These are phyloP conservation scores for Cylloceria caligata DNA, from an alignment of 2,888 invertebrate species.

Conservation along the genomic window DNA sequence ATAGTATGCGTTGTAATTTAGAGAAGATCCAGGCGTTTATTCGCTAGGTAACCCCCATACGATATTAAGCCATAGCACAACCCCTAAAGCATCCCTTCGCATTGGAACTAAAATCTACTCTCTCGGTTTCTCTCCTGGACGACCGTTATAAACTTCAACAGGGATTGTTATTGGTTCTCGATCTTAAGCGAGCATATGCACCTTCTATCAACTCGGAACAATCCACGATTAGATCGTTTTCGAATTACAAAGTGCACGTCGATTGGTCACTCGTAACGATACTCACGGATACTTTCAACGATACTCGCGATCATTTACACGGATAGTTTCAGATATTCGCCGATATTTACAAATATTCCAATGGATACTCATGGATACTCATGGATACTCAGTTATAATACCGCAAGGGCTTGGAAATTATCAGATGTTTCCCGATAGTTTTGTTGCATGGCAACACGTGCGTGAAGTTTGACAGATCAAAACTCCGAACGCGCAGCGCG, in stretches of 20 bases:
- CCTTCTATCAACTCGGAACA: not conserved
- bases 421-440: too few species aligned
- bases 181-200: conserved; percentile 24
- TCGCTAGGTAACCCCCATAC: conserved; percentile 60
- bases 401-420: too few species aligned
- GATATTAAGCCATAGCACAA: conserved; percentile 55
- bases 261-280: too few species aligned
- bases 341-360: too few species aligned
- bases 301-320: too few species aligned
- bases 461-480: too few species aligned
- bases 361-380: not conserved
- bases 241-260: too few species aligned
- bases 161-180: conserved; percentile 44
- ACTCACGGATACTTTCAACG: too few species aligned
- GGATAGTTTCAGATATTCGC: too few species aligned
- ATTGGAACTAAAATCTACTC: conserved; percentile 20
- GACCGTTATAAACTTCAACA: conserved; percentile 42
- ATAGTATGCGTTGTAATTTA: conserved; percentile 66
- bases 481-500: too few species aligned
- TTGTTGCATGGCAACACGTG: too few species aligned
- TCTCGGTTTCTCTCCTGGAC: conserved; percentile 26
- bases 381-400: too few species aligned
- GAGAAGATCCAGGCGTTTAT: conserved; percentile 65
- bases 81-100: conserved; percentile 1
- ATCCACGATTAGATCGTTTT: not conserved